phyloP scores from a whole-genome alignment of 2,113 vertebrate species.

The Anarhynchus alexandrinus region DNA sequence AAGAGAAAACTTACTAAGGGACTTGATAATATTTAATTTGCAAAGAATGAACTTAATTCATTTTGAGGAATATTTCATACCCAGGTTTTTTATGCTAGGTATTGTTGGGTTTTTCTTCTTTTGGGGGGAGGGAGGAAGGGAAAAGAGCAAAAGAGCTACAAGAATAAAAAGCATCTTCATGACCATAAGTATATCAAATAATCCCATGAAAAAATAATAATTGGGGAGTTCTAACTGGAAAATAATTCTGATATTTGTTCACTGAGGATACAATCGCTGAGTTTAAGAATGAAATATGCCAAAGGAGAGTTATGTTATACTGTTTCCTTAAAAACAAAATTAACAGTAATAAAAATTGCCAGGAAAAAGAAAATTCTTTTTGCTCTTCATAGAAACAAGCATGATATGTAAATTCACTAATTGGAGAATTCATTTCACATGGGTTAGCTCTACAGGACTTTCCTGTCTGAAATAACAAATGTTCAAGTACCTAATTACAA shows the following conservation, averaged over 20 bases:
- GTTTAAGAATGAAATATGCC: not conserved
- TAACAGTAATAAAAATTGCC: not conserved
- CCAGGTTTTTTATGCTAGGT: not conserved
- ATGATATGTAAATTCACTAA: not conserved
- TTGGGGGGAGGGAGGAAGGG: accelerated
- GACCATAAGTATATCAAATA: not conserved
- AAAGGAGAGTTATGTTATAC: not conserved
- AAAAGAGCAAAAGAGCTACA: not conserved
- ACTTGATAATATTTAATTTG: not conserved
- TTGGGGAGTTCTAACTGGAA: not conserved
- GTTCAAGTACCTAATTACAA: slow-evolving; percentile 46
- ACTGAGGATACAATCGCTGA: not conserved
- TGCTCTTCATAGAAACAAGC: not conserved
- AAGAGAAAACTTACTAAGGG: not conserved
- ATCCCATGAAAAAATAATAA: not conserved
- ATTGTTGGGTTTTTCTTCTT: not conserved
- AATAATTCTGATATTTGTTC: not conserved
- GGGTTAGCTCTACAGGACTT: slow-evolving; percentile 37
- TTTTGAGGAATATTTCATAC: not conserved
- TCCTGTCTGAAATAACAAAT: slow-evolving; percentile 39
- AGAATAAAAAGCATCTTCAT: not conserved
- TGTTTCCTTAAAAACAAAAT: not conserved
- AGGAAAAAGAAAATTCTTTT: not conserved
- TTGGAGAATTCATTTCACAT: slow-evolving; percentile 5
- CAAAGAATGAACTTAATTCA: not conserved